Percentiles rank a stretch among this genome's conserved stretches.
phyloP scores from a whole-genome alignment of 1,140 invertebrate genomes.

The Drosophila orena region DNA sequence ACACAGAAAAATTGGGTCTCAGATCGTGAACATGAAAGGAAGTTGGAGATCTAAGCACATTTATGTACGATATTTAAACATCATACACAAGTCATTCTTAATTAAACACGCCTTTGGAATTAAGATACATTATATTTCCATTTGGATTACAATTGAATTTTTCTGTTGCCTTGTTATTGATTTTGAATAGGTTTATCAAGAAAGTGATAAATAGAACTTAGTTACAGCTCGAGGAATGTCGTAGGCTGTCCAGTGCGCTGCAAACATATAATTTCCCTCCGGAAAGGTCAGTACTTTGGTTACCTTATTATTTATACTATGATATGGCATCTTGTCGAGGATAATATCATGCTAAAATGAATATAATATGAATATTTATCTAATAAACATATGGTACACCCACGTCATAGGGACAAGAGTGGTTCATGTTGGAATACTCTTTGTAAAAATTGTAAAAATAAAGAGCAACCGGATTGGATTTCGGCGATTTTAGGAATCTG shows the following conservation, averaged over 20 bases:
- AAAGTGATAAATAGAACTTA: not conserved
- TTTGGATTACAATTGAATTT: no score
- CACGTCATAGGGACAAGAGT: not conserved
- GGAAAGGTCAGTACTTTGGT: not conserved
- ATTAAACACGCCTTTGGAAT: no score
- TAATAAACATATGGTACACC: no score
- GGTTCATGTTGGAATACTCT: slow-evolving; percentile 1
- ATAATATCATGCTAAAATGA: slow-evolving; percentile 1
- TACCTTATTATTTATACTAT: not conserved
- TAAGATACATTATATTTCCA: no score
- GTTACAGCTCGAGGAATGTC: not conserved
- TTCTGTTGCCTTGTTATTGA: no score
- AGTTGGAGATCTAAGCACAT: no score
- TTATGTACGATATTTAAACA: no score
- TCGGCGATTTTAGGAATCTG: not conserved
- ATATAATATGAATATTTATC: not conserved
- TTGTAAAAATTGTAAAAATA: not conserved
- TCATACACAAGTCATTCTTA: no score
- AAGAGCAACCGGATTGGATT: not conserved
- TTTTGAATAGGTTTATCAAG: no score
- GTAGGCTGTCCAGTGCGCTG: not conserved
- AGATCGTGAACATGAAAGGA: not conserved
- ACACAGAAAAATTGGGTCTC: slow-evolving; percentile 16
- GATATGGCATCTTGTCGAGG: not conserved
- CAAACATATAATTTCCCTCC: not conserved